Base-by-base conservation (phyloP, 2,888 invertebrate genomes). In the Pecten maximus region DNA sequence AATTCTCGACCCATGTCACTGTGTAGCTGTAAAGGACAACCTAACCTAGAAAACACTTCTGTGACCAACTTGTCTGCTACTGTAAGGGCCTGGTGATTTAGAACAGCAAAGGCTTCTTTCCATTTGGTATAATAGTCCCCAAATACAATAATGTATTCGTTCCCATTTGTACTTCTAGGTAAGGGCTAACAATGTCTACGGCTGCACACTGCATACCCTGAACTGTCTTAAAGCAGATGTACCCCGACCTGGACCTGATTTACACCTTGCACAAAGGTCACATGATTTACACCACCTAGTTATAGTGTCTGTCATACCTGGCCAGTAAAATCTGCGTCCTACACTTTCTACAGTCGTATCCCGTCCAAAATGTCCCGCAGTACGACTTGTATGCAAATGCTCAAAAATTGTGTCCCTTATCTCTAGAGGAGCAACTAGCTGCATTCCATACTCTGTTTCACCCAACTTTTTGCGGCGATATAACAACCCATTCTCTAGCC, bases 1-100 rank as follows among this genome's bases (percentile, higher is more conserved):
- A 94, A 94, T 40, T 94, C 88, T 28, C 91, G 48, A n/a, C 94
- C 94, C 87, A 93, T 93, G 54, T 93, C 92, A 23, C 91, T 89
- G 87, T 94, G 94, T 4, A 94, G 91, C 48, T 89, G 89, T 35
- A 40, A 35, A 15, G 93, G 93, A 39, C 87, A 74, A 19, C 92
- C 93, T 89, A 92, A 93, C 15, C 86, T 54, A 40, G 91, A 87
- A 39, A 94, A 90, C n/a, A 92, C 90, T 44, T 93, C 91, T n/a
- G 89, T 89, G 0, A 94, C 92, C 6, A 94, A 44, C 12, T 90
- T 91, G 40, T 92, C 93, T 23, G 93, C 93, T 4, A 93, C 91
- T 19, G 92, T 93, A 12, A 88, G 44, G 10, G 93, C 93, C 3
- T 90, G 90, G 40, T 93, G 92, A 89, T 92, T 60, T 28, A 91